These are phyloP conservation scores for Siphlonurus alternatus DNA, from an alignment of 2,888 invertebrate genomes.

Conservation along the genomic window DNA sequence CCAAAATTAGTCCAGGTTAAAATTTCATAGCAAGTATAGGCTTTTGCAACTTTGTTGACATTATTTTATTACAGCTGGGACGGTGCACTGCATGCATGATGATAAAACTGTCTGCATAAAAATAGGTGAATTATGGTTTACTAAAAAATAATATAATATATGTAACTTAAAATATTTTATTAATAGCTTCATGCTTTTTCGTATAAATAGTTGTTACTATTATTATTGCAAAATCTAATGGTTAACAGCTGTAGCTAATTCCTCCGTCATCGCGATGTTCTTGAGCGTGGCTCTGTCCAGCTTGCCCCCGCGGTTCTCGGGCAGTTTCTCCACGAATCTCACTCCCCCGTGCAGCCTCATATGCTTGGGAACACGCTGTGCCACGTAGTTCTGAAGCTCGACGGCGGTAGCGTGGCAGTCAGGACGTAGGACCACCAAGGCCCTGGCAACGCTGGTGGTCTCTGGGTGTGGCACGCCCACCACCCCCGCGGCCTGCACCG, in stretches of 20 bases:
- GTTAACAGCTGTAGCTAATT: too few relatives aligned
- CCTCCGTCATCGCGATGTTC: neutral
- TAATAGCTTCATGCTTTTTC: too few relatives aligned
- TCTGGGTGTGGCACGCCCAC: neutral
- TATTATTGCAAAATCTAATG: too few relatives aligned
- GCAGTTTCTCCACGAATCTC: conserved; percentile 2
- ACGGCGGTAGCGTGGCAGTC: neutral
- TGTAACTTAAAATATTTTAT: neutral
- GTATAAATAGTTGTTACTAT: too few relatives aligned
- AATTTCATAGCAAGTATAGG: too few relatives aligned
- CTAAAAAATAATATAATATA: too few relatives aligned
- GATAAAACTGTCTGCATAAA: too few relatives aligned
- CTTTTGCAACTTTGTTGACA: too few relatives aligned
- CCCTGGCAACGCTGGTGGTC: neutral
- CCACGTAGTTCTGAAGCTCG: neutral
- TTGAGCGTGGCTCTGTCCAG: conserved; percentile 6
- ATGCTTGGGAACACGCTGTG: conserved; percentile 1
- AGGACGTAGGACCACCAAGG: neutral
- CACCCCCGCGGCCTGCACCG: neutral
- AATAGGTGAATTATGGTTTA: too few relatives aligned
- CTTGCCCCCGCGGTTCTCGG: conserved; percentile 8
- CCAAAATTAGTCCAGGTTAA: too few relatives aligned
- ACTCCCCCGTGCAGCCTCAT: conserved; percentile 7
- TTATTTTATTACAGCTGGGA: too few relatives aligned
- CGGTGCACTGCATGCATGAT: too few relatives aligned